phyloP scores from a whole-genome alignment of 2,797 vertebrate genomes.

The Eulemur rubriventer region DNA sequence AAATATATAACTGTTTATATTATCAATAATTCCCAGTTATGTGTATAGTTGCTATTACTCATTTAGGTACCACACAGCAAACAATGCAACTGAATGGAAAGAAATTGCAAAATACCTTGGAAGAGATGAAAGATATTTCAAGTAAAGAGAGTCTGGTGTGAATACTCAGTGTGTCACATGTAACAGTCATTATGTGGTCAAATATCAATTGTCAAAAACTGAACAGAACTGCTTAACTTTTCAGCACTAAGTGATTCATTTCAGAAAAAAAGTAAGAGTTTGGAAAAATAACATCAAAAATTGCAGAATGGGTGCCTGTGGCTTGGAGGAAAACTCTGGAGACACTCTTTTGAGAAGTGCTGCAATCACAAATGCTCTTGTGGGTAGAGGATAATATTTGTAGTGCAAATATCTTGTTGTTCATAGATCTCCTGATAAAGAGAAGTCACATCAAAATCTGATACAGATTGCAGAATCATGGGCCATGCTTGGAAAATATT shows the following conservation, averaged over 20 bases:
- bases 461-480: neutral
- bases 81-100: neutral
- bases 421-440: neutral
- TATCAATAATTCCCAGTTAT: neutral
- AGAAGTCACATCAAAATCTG: neutral
- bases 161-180: neutral
- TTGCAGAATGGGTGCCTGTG: neutral
- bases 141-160: neutral
- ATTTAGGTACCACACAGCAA: neutral
- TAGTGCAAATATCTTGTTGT: neutral
- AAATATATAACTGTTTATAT: neutral
- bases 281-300: neutral
- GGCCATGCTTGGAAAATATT: neutral
- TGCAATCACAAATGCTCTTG: neutral
- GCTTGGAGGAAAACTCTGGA: neutral
- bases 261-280: neutral
- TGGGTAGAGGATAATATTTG: neutral
- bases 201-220: neutral
- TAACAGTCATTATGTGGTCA: neutral
- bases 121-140: neutral
- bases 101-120: neutral
- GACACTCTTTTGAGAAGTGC: neutral
- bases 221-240: neutral
- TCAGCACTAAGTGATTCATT: neutral
- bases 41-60: neutral